Evolutionary conservation across 2,113 vertebrate genomes (phyloP).

Genomic region (Pipa parva): DNA sequence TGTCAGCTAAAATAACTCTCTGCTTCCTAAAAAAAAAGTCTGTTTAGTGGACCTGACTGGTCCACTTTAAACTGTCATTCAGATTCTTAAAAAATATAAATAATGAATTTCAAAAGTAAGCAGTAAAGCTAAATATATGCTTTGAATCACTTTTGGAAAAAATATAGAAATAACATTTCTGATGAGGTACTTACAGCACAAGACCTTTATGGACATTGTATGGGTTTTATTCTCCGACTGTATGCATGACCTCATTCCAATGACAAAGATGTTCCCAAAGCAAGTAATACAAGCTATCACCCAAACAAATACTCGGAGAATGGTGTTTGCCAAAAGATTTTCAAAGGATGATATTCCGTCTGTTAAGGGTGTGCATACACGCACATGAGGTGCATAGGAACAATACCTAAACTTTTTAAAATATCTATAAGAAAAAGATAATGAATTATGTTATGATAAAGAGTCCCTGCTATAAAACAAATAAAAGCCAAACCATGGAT

Average conservation of each 20-base stretch:
- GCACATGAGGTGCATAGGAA: slow-evolving; percentile 72
- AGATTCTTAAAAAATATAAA: too few species aligned
- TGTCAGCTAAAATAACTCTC: too few species aligned
- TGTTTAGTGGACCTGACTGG: too few species aligned
- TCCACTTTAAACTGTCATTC: too few species aligned
- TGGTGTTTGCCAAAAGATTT: slow-evolving; percentile 72
- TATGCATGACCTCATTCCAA: slow-evolving; percentile 77
- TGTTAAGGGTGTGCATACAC: slow-evolving; percentile 74
- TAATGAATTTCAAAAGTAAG: too few species aligned
- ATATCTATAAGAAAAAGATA: slow-evolving; percentile 60
- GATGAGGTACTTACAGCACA: slow-evolving; percentile 65
- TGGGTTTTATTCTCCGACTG: slow-evolving; percentile 75
- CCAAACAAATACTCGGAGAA: slow-evolving; percentile 78
- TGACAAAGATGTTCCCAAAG: slow-evolving; percentile 80
- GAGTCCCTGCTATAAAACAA: neutral
- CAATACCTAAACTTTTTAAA: slow-evolving; percentile 79
- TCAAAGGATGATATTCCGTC: slow-evolving; percentile 80
- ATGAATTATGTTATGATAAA: neutral
- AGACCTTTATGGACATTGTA: slow-evolving; percentile 76
- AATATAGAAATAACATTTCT: neutral
- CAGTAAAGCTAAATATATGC: too few species aligned
- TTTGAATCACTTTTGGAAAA: too few species aligned
- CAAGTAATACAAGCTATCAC: slow-evolving; percentile 78
- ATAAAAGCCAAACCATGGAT: neutral
- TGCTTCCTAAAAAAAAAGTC: too few species aligned